Evolutionary conservation across 2,888 invertebrate species (phyloP), one percentile per base, ranked within the genome.

Genomic region (Dynastes grantii): DNA sequence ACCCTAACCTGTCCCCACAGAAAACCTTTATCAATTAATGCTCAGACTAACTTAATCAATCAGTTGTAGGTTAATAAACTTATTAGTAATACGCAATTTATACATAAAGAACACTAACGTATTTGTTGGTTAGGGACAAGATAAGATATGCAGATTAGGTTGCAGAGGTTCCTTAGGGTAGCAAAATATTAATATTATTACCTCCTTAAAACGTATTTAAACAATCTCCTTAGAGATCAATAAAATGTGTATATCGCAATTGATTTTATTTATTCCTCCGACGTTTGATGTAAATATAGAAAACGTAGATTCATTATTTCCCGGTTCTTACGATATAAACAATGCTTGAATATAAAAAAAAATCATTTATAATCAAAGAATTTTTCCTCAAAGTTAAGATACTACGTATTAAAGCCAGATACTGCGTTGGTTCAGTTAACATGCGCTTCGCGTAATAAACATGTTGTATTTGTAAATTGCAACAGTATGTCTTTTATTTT

Each of bases 141-240:
- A 68, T 68, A 51, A 49, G 68, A 68, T 68, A 68, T 51, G 68
- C 51, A 27, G 11, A 68, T 68, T 8, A 27, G 45, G 51, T 29
- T 51, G 51, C 49, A 68, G 68, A 51, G 68, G 68, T 68, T 49
- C 68, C 27, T 51, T 29, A 40, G 68, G 68, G 29, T 51, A 51
- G 68, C 63, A 65, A 13, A n/a, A 65, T 40, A 40, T 11, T 40
- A 65, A 40, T 9, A 40, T 16, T 65, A 11, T 45, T 45, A 8
- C 9, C 9, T 45, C 9, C 9, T 45, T 45, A 45, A 45, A 45
- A 9, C 45, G 45, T 45, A 45, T 45, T 45, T 45, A 11, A 45
- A 45, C 45, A 8, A 45, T 45, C 8, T 45, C 8, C 45, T 9
- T 4, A 1, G 22, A 63, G 3, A 29, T 32, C 11, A 63, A 63